These are phyloP conservation scores for Cheilosia grossa DNA, from an alignment of 2,888 invertebrate species.

Conservation along the genomic window DNA sequence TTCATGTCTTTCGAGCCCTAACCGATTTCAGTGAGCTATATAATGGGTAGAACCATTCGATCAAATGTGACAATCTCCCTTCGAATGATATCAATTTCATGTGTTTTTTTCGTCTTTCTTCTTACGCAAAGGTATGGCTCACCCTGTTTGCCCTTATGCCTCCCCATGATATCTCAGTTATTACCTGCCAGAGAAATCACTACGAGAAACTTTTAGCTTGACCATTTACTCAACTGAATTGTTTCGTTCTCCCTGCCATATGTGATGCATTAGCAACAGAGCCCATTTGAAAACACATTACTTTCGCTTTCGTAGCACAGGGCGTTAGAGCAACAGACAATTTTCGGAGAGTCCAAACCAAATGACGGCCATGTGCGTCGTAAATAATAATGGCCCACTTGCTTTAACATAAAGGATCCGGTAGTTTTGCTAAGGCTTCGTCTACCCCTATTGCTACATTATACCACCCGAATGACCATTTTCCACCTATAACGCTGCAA, in stretches of 20 bases:
- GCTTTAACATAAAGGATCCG: conserved; percentile 71
- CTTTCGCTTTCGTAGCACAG: conserved; percentile 62
- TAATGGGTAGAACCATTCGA: conserved; percentile 42
- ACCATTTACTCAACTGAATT: conserved; percentile 66
- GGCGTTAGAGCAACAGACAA: conserved; percentile 69
- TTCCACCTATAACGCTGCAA: conserved; percentile 59
- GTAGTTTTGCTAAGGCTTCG: conserved; percentile 59
- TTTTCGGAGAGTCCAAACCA: conserved; percentile 58
- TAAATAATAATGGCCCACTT: conserved; percentile 75
- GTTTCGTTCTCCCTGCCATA: conserved; percentile 63
- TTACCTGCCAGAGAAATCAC: conserved; percentile 50
- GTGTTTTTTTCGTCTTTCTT: conserved; percentile 11
- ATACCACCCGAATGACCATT: conserved; percentile 64
- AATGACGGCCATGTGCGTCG: conserved; percentile 74
- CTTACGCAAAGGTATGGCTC: conserved; percentile 15
- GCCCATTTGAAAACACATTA: conserved; percentile 66
- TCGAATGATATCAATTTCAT: conserved; percentile 44
- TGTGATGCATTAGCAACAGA: conserved; percentile 72
- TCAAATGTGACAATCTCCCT: conserved; percentile 64
- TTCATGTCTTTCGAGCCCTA: background rate
- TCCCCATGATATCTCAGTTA: conserved; percentile 54
- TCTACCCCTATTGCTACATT: conserved; percentile 39
- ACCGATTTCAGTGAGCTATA: conserved; percentile 14
- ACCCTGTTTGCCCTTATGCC: background rate
- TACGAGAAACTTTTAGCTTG: conserved; percentile 48